Evolutionary conservation across 2,888 invertebrate species (phyloP).

Genomic region (Flexamia atlantica): DNA sequence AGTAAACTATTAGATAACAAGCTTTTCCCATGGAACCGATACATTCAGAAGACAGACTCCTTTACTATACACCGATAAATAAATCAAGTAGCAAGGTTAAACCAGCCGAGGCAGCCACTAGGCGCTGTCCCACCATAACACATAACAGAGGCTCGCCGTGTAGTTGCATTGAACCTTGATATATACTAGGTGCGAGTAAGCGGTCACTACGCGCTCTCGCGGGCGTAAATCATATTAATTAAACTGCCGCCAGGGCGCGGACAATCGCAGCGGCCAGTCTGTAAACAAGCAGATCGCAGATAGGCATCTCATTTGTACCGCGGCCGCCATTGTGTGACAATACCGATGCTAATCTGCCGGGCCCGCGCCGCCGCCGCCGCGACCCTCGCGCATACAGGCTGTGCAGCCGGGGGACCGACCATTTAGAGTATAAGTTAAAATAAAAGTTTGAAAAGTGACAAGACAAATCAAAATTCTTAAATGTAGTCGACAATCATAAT

Average conservation of each 20-base stretch:
- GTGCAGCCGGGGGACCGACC: no score
- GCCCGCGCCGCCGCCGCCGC: not conserved
- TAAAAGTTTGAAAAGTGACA: no score
- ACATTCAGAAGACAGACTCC: no score
- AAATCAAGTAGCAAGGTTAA: no score
- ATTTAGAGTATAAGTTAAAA: no score
- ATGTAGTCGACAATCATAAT: no score
- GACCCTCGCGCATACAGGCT: no score
- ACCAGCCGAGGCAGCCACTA: no score
- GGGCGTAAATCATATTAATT: constrained; percentile 58
- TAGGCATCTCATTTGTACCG: constrained; percentile 60
- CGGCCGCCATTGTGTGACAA: constrained; percentile 40
- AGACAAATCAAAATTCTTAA: no score
- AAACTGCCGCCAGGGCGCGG: constrained; percentile 10
- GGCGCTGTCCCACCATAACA: constrained; percentile 17
- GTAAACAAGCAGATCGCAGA: constrained; percentile 51
- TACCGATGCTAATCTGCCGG: constrained; percentile 21
- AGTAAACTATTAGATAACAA: no score
- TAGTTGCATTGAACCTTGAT: not conserved
- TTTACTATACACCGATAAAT: no score
- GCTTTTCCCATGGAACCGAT: no score
- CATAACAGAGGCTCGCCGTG: not conserved
- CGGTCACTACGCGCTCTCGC: constrained; percentile 31
- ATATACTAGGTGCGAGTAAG: constrained; percentile 41
- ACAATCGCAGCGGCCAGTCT: constrained; percentile 34